Base-by-base conservation (phyloP, 1,140 invertebrate species). In the Lepeophtheirus salmonis region DNA sequence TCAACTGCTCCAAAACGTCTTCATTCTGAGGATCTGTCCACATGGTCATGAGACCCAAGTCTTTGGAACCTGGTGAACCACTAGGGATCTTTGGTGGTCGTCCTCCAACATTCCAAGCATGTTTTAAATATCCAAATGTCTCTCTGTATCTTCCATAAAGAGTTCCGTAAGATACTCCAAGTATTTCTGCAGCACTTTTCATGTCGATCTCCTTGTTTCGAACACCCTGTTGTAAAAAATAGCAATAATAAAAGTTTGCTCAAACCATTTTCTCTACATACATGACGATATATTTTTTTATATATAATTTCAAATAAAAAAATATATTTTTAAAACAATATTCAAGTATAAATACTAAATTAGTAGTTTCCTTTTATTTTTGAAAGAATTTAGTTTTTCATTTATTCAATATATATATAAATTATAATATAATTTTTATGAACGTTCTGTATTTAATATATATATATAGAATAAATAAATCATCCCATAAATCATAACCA, bases 101-200 rank as follows among this genome's bases (percentile, higher is more conserved):
- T 3, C 53, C 53, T n/a, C 13, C 21, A 17, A 25, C 6, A 18
- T 54, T 61, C 67, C 67, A 84, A 13, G 83, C 81, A 64, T 74
- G 73, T 71, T 88, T 88, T 60, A 88, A 78, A 68, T 85, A 89
- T 17, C 86, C 86, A 69, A 86, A 88, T 26, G 83, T 83, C 71
- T 89, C 86, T 6, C 86, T 73, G 70, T 89, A 89, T 66, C 85
- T 73, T 18, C 86, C 86, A 67, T 89, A 89, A 1, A 89, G 76
- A 2, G 86, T 89, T 12, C 86, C 85, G 71, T 89, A 89, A 12
- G 84, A 88, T 1, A 89, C 86, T 16, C 86, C 86, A 53, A 89
- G 73, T 50, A 89, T 77, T 69, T 87, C 83, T 3, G 85, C 84
- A n/a, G 84, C 86, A 62, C 84, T 83, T 72, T 90, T 90, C 86